Conservation (phyloP, 2,888 invertebrate species). For the Blastobasis adustella region DNA sequence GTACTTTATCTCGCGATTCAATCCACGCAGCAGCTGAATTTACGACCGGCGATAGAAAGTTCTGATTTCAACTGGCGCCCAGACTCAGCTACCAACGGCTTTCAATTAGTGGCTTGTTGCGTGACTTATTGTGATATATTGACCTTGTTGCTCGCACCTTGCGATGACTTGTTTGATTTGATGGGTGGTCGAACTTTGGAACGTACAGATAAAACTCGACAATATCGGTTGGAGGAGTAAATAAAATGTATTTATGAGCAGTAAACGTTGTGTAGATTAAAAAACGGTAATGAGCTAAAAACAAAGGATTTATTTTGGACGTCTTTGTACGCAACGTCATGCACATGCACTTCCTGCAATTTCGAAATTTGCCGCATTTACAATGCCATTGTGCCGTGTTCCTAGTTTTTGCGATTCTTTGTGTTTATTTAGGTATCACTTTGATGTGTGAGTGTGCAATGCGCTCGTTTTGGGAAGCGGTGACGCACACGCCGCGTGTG, state of each 20-base stretch:
- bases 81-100: no score
- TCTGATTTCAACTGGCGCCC: conserved; percentile 13
- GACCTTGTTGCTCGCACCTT: conserved; percentile 8
- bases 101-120: not conserved
- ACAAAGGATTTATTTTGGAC: no score
- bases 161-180: not conserved
- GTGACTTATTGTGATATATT: conserved; percentile 18
- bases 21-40: conserved; percentile 25
- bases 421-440: no score
- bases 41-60: conserved; percentile 24
- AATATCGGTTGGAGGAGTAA: no score
- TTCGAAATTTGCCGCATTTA: not conserved
- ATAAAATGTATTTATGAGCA: no score
- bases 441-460: not conserved
- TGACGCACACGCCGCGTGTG: conserved; percentile 2
- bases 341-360: not conserved
- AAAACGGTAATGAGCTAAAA: no score
- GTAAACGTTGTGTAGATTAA: no score
- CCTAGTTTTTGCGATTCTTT: no score
- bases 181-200: not conserved
- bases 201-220: no score
- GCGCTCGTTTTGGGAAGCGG: not conserved
- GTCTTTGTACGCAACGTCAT: not conserved
- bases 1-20: conserved; percentile 32
- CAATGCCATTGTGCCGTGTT: not conserved